Conservation (phyloP, 2,113 vertebrate genomes). For the Smithornis capensis region DNA sequence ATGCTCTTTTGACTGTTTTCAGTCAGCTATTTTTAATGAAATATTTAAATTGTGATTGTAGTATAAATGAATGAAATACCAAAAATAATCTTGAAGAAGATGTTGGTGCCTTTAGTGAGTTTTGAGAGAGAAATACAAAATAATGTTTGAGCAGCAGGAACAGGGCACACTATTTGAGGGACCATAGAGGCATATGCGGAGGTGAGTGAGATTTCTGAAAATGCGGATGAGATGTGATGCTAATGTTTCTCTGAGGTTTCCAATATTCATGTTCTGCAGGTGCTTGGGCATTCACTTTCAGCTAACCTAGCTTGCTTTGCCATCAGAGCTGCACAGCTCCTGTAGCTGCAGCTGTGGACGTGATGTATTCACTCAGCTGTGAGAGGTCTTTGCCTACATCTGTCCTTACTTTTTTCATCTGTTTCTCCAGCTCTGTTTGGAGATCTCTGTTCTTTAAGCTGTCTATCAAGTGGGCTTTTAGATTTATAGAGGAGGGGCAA, state of each 20-base stretch:
- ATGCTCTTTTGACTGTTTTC: neutral
- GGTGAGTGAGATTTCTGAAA: neutral
- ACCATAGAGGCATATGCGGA: neutral
- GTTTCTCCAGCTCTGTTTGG: neutral
- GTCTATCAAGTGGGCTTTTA: neutral
- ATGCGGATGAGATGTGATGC: neutral
- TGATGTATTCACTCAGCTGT: neutral
- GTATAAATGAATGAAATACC: neutral
- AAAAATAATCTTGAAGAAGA: neutral
- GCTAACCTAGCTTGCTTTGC: neutral
- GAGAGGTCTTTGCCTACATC: neutral
- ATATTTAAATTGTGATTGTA: neutral
- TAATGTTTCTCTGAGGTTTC: neutral
- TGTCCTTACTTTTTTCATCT: neutral
- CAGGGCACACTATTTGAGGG: neutral
- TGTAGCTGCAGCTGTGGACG: neutral
- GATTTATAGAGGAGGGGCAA: neutral
- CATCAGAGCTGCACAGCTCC: rapidly evolving
- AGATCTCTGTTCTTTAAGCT: neutral
- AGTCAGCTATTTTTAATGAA: neutral
- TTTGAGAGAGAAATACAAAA: neutral
- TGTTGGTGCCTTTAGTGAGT: neutral
- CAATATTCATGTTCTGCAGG: neutral
- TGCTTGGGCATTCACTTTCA: neutral
- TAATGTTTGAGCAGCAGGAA: neutral